Evolutionary conservation across 2,797 vertebrate genomes (phyloP).

Genomic region (Chelon labrosus): DNA sequence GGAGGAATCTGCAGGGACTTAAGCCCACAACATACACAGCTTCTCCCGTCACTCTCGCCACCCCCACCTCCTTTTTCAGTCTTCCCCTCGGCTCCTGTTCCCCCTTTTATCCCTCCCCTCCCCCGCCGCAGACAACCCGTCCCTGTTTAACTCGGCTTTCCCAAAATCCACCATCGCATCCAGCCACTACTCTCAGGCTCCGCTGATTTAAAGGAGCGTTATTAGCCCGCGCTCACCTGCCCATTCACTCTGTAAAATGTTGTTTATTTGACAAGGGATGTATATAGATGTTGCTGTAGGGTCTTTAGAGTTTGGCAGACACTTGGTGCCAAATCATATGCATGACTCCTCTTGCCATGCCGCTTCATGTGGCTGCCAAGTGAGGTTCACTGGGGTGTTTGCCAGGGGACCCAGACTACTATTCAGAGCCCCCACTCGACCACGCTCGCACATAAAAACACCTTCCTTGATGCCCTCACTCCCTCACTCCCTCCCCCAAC

Average conservation of each 20-base stretch:
- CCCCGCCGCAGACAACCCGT: constrained; percentile 44
- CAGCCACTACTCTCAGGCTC: constrained; percentile 19
- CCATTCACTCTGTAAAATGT: constrained; percentile 53
- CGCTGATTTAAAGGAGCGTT: constrained; percentile 58
- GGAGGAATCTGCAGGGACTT: constrained; percentile 62
- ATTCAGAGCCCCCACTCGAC: constrained; percentile 38
- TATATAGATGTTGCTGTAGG: constrained; percentile 68
- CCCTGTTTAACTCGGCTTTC: constrained; percentile 36
- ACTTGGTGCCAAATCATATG: constrained; percentile 78
- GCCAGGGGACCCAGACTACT: constrained; percentile 72
- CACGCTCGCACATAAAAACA: constrained; percentile 49
- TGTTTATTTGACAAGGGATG: constrained; percentile 69
- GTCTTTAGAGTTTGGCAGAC: constrained; percentile 71
- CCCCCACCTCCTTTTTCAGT: constrained; percentile 26
- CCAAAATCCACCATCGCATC: constrained; percentile 45
- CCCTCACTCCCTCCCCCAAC: constrained; percentile 55
- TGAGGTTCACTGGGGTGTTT: constrained; percentile 69
- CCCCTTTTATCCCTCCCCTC: constrained; percentile 30
- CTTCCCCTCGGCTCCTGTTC: constrained; percentile 30
- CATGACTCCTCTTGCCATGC: constrained; percentile 78
- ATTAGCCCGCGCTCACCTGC: constrained; percentile 66
- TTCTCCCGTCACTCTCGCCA: constrained; percentile 40
- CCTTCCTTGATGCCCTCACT: constrained; percentile 59
- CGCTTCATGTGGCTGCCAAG: constrained; percentile 81
- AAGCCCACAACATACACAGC: constrained; percentile 57